Evolutionary conservation across 2,113 vertebrate genomes (phyloP).

Genomic region (Globicephala melas): DNA sequence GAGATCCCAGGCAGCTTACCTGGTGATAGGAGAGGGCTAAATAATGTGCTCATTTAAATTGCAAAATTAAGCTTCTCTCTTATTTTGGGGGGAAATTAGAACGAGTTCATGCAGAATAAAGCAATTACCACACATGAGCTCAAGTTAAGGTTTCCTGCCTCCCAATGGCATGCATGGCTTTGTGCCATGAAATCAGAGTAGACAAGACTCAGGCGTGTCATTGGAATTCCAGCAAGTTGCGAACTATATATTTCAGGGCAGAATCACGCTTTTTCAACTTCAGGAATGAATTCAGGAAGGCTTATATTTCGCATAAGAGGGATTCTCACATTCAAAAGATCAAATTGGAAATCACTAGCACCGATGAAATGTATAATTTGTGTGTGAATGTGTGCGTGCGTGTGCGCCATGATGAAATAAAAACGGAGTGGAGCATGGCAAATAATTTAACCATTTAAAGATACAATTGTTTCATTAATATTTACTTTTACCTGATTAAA

Average conservation of each 20-base stretch:
- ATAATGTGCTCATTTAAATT: slow-evolving; percentile 24
- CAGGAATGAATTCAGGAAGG: slow-evolving; percentile 18
- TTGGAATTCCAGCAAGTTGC: slow-evolving; percentile 19
- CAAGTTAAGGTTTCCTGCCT: slow-evolving; percentile 33
- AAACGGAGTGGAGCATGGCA: not conserved
- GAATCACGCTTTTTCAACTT: not conserved
- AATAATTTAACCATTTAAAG: slow-evolving; percentile 45
- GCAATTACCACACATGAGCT: slow-evolving; percentile 61
- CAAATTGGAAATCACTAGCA: not conserved
- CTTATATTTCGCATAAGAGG: not conserved
- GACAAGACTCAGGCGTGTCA: slow-evolving; percentile 25
- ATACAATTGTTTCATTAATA: slow-evolving; percentile 64
- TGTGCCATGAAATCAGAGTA: slow-evolving; percentile 56
- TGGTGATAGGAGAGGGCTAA: not conserved
- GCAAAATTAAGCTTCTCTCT: slow-evolving; percentile 11
- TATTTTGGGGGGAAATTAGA: slow-evolving; percentile 50
- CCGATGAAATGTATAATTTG: not conserved
- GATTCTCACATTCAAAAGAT: slow-evolving; percentile 1
- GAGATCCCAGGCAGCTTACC: not conserved
- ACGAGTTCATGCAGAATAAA: slow-evolving; percentile 68
- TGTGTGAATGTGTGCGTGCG: not conserved
- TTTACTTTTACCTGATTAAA: slow-evolving; percentile 58
- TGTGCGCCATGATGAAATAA: not conserved
- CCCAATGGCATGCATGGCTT: not conserved
- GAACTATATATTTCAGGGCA: not conserved